Evolutionary conservation across 1,140 invertebrate species (phyloP).

Genomic region (Cydia splendana): DNA sequence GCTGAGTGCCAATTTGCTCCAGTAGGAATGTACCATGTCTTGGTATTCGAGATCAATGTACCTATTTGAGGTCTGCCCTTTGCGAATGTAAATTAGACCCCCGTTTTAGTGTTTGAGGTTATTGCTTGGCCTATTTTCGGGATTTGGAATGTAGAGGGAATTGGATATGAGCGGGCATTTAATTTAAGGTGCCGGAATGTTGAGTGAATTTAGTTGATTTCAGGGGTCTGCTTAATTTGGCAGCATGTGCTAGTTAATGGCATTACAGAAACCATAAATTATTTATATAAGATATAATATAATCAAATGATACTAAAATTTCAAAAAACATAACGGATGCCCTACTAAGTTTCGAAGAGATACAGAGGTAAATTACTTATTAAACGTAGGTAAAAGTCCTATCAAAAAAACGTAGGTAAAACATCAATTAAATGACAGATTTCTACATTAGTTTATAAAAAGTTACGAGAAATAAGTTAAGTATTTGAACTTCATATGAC

Average conservation of each 20-base stretch:
- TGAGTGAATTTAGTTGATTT: neutral
- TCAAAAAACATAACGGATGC: no score
- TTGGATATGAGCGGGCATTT: conserved; percentile 17
- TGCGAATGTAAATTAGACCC: conserved; percentile 31
- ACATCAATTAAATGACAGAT: no score
- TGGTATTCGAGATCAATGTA: conserved; percentile 26
- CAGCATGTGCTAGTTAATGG: neutral
- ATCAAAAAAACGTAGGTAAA: no score
- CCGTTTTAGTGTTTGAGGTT: conserved; percentile 32
- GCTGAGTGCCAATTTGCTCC: conserved; percentile 52
- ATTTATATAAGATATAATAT: no score
- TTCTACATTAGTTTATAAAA: no score
- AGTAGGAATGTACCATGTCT: conserved; percentile 34
- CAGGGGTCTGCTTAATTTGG: neutral
- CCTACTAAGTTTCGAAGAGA: no score
- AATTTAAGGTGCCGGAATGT: neutral
- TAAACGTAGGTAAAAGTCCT: no score
- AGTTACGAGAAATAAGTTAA: no score
- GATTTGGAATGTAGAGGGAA: conserved; percentile 17
- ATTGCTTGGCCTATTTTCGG: conserved; percentile 30
- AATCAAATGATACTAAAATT: no score
- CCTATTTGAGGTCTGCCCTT: conserved; percentile 30
- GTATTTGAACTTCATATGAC: no score
- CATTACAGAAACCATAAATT: no score
- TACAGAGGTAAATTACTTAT: no score